These are phyloP conservation scores for Myathropa florea DNA, from an alignment of 2,888 invertebrate genomes.

Conservation along the genomic window DNA sequence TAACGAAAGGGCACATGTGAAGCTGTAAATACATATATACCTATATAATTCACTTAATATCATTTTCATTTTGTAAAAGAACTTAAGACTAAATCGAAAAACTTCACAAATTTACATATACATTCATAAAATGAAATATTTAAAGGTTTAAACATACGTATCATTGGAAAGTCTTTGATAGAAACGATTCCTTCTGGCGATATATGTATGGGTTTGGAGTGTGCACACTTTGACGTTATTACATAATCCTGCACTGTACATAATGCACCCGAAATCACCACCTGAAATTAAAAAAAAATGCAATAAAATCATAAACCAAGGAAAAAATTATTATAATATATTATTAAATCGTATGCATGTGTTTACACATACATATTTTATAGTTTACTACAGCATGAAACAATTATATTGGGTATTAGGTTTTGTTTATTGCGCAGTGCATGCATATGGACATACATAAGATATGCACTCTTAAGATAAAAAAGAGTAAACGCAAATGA, in stretches of 20 bases:
- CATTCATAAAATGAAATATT: background rate
- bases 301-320: background rate
- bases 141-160: slow-evolving; percentile 76
- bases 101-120: background rate
- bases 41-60: background rate
- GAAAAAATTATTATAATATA: background rate
- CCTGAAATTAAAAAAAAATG: slow-evolving; percentile 74
- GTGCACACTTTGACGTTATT: slow-evolving; percentile 81
- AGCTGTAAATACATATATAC: background rate
- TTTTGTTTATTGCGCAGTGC: too few species aligned
- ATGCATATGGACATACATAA: background rate
- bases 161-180: slow-evolving; percentile 80
- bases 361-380: too few species aligned
- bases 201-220: slow-evolving; percentile 81
- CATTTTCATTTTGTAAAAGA: background rate
- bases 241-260: slow-evolving; percentile 81
- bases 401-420: too few species aligned
- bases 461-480: background rate
- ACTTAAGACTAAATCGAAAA: background rate
- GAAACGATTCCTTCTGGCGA: slow-evolving; percentile 81
- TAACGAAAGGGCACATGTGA: background rate
- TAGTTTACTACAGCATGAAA: too few species aligned
- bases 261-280: slow-evolving; percentile 82
- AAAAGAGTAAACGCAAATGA: background rate
- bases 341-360: background rate